Conservation (phyloP, 2,888 invertebrate species). For the Sphaerophoria taeniata region DNA sequence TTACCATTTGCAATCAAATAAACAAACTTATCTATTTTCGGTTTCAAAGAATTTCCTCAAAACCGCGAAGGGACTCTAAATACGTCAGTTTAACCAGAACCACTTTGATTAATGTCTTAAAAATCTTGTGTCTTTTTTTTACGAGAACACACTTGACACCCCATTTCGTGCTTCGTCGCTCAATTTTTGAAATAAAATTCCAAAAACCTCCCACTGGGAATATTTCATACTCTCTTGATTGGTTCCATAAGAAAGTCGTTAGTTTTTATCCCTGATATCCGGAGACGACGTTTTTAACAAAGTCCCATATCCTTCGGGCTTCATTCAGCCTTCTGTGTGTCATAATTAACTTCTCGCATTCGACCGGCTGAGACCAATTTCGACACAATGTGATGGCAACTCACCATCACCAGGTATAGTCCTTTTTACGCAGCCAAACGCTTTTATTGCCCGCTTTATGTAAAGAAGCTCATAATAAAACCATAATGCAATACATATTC, state of each 20-base stretch:
- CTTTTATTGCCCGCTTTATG: conserved; percentile 70
- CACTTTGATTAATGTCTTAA: conserved; percentile 40
- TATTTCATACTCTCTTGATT: conserved; percentile 39
- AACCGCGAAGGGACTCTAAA: conserved; percentile 49
- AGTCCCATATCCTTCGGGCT: conserved; percentile 17
- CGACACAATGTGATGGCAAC: conserved; percentile 52
- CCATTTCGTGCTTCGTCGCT: conserved; percentile 8
- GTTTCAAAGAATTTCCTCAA: conserved; percentile 18
- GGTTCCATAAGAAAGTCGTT: conserved; percentile 51
- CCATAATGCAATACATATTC: conserved; percentile 36
- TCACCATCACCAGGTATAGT: conserved; percentile 51
- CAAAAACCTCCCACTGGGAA: conserved; percentile 44
- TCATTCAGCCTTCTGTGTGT: neutral
- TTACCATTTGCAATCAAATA: conserved; percentile 13
- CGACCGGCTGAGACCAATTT: conserved; percentile 65
- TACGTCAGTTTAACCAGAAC: conserved; percentile 33
- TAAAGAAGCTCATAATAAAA: conserved; percentile 58
- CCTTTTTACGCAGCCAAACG: conserved; percentile 10
- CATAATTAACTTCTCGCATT: conserved; percentile 52
- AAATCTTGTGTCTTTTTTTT: neutral
- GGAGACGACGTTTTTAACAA: conserved; percentile 20
- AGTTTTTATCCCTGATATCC: conserved; percentile 49
- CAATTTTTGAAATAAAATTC: conserved; percentile 40
- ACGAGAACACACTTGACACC: conserved; percentile 24
- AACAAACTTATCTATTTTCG: conserved; percentile 10